phyloP scores from a whole-genome alignment of 2,888 invertebrate species.

The Nomada hirtipes region DNA sequence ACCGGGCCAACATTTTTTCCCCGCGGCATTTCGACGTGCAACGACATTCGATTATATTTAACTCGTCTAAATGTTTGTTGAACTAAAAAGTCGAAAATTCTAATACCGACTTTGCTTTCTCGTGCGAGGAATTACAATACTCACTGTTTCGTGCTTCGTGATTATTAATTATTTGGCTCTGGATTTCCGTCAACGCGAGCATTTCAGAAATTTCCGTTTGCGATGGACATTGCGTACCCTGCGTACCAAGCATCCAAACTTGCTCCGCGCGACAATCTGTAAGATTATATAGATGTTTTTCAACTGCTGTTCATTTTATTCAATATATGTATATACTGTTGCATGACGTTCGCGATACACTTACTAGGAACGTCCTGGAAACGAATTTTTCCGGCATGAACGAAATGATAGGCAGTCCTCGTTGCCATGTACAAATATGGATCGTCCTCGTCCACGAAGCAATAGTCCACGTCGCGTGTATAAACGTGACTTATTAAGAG shows the following conservation, averaged over 20 bases:
- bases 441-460: conserved; percentile 87
- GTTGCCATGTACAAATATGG: conserved; percentile 90
- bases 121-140: conserved; percentile 57
- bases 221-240: conserved; percentile 89
- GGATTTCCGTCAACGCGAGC: conserved; percentile 86
- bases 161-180: conserved; percentile 88
- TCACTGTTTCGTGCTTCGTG: conserved; percentile 87
- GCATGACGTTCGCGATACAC: conserved; percentile 20
- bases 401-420: conserved; percentile 91
- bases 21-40: neutral
- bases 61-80: neutral
- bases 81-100: too few species aligned
- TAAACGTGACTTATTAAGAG: conserved; percentile 49
- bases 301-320: neutral
- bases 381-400: conserved; percentile 86
- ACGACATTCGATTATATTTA: neutral
- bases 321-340: neutral
- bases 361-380: conserved; percentile 89
- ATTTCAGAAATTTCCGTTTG: conserved; percentile 86
- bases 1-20: neutral
- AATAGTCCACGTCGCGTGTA: conserved; percentile 84
- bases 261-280: conserved; percentile 90
- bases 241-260: conserved; percentile 90
- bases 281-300: neutral
- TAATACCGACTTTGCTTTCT: too few species aligned